A percentile compares a stretch with the other conserved stretches of the same genome.
These are phyloP conservation scores for Halocynthia roretzi DNA, from an alignment of 23 tunicate species.

Conservation along the genomic window DNA sequence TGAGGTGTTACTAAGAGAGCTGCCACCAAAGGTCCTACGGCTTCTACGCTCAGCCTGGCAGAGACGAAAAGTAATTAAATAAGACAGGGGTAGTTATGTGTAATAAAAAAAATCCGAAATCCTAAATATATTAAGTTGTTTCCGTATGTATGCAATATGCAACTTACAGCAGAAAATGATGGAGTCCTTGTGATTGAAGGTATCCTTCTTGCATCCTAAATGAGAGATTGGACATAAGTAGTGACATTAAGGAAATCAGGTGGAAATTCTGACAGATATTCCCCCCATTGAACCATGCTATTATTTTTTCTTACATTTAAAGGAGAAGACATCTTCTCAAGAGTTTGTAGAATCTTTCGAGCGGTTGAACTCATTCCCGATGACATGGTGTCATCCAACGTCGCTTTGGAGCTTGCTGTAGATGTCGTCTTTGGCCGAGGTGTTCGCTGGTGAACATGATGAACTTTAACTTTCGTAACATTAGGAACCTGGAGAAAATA, in stretches of 20 bases:
- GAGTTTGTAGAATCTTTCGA: constrained; percentile 29
- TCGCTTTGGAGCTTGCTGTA: neutral
- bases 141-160: neutral
- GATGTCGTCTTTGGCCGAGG: neutral
- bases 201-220: constrained; percentile 22
- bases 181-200: constrained; percentile 24
- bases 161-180: constrained; percentile 4
- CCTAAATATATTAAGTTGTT: neutral
- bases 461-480: constrained; percentile 25
- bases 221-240: neutral
- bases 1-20: neutral
- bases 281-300: neutral
- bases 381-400: neutral
- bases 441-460: constrained; percentile 21
- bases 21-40: constrained; percentile 2
- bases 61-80: neutral
- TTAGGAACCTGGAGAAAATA: constrained; percentile 8
- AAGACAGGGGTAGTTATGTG: neutral
- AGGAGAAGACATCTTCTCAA: constrained; percentile 52
- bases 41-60: neutral
- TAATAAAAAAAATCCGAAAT: neutral
- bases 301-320: constrained; percentile 24
- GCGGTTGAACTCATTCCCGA: constrained; percentile 45
- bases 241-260: neutral
- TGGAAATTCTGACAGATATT: too few species aligned